Evolutionary conservation across 2,888 invertebrate species (phyloP).

Genomic region (Nemapogon koenigi): DNA sequence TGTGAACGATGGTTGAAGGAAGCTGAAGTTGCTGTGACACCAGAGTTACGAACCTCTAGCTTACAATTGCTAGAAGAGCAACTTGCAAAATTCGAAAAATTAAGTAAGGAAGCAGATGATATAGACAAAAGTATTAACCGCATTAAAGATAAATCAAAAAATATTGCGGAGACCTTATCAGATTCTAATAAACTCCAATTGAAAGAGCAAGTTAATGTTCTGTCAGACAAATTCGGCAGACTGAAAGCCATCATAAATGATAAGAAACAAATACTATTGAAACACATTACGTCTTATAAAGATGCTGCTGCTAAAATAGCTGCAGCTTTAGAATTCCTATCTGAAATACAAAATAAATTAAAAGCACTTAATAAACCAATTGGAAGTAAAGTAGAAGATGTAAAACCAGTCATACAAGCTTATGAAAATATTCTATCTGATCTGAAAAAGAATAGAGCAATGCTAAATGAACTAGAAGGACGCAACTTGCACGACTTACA

Average conservation of each 20-base stretch:
- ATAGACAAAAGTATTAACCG: conserved; percentile 76
- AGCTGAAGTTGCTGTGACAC: conserved; percentile 84
- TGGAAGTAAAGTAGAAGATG: conserved; percentile 87
- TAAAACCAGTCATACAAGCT: conserved; percentile 78
- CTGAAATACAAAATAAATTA: conserved; percentile 82
- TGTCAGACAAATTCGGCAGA: conserved; percentile 80
- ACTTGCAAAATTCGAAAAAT: conserved; percentile 81
- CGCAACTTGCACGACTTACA: conserved; percentile 81
- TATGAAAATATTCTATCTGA: conserved; percentile 82
- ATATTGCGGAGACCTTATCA: conserved; percentile 78
- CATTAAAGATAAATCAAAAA: conserved; percentile 80
- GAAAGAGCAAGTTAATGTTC: conserved; percentile 78
- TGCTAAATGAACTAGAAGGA: conserved; percentile 78
- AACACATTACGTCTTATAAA: conserved; percentile 81
- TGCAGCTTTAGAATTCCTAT: conserved; percentile 80
- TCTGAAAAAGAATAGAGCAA: conserved; percentile 78
- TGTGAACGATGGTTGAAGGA: conserved; percentile 90
- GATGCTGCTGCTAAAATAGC: conserved; percentile 81
- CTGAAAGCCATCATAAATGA: conserved; percentile 79
- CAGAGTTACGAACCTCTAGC: conserved; percentile 80
- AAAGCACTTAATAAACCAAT: conserved; percentile 85
- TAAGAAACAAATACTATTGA: conserved; percentile 74
- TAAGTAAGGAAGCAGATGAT: conserved; percentile 75
- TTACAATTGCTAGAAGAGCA: conserved; percentile 88
- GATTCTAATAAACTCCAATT: conserved; percentile 86